Conservation (phyloP, 2,113 vertebrate species). For the Larimichthys crocea region DNA sequence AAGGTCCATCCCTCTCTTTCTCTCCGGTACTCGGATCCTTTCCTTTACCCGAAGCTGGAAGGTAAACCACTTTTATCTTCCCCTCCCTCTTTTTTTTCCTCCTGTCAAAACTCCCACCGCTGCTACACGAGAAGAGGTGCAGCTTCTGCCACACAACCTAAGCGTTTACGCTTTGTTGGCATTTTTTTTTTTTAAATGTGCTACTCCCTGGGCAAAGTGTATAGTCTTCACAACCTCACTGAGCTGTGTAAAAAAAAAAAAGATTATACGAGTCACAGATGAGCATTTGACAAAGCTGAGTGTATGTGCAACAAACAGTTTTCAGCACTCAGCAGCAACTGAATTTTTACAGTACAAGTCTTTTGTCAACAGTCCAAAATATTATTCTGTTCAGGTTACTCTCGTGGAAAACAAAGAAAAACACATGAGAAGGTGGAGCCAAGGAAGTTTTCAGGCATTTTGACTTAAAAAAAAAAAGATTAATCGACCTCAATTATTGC, state of each 20-base stretch:
- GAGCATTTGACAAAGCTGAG: constrained; percentile 27
- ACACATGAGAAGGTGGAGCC: neutral
- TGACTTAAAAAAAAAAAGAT: neutral
- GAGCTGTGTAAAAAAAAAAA: constrained; percentile 10
- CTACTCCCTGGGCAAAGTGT: constrained; percentile 14
- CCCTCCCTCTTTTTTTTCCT: constrained; percentile 36
- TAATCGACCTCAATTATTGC: neutral
- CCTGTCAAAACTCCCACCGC: constrained; percentile 41
- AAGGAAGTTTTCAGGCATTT: neutral
- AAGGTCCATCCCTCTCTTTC: neutral
- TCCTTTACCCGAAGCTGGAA: constrained; percentile 44
- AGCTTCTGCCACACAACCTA: constrained; percentile 34
- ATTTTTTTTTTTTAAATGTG: constrained; percentile 54
- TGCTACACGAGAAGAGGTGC: constrained; percentile 35
- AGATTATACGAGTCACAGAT: constrained; percentile 19
- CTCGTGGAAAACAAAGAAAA: neutral
- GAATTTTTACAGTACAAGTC: neutral
- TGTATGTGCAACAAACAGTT: neutral
- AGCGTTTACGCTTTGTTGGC: constrained; percentile 39
- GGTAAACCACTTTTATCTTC: constrained; percentile 58
- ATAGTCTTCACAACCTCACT: constrained; percentile 21
- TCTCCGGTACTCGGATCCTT: constrained; percentile 16
- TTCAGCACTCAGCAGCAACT: neutral
- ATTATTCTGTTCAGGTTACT: neutral
- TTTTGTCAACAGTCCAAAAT: neutral